Percentiles rank a stretch among this genome's conserved stretches.
Conservation (phyloP, 2,888 invertebrate species). For the Emesis furor region DNA sequence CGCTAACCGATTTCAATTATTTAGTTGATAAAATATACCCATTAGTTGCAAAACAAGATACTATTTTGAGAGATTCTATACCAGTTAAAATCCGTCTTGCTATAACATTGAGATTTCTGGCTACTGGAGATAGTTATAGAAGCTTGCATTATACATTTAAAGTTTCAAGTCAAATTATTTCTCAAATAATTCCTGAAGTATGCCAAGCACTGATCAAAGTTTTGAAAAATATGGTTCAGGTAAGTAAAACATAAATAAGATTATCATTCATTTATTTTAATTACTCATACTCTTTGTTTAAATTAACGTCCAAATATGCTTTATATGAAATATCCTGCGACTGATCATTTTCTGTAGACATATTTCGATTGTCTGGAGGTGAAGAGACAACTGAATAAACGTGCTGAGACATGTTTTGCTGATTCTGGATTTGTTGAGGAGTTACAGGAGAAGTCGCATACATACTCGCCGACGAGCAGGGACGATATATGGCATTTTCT, state of each 20-base stretch:
- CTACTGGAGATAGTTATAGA: conserved; percentile 48
- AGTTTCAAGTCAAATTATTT: conserved; percentile 53
- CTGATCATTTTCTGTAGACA: too few relatives aligned
- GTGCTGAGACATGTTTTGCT: too few relatives aligned
- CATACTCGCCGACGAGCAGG: too few relatives aligned
- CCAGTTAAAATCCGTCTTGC: conserved; percentile 47
- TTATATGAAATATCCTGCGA: too few relatives aligned
- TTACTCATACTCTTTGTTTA: too few relatives aligned
- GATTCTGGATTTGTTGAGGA: too few relatives aligned
- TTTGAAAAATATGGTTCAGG: conserved; percentile 41
- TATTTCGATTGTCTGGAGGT: too few relatives aligned
- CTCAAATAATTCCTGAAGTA: conserved; percentile 53
- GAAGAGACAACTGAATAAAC: too few relatives aligned
- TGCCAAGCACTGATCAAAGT: conserved; percentile 45
- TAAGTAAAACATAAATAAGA: background rate
- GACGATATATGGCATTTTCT: too few relatives aligned
- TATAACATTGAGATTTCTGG: conserved; percentile 45
- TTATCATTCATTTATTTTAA: too few relatives aligned
- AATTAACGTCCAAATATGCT: too few relatives aligned
- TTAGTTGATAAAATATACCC: conserved; percentile 51
- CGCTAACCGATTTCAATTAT: conserved; percentile 55
- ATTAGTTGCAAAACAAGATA: conserved; percentile 49
- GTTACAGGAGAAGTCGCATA: too few relatives aligned
- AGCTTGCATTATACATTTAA: conserved; percentile 60
- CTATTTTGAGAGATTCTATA: conserved; percentile 32